Percentiles rank a stretch among this genome's conserved stretches.
Conservation (phyloP, 2,113 vertebrate species). For the Nematolebias whitei region DNA sequence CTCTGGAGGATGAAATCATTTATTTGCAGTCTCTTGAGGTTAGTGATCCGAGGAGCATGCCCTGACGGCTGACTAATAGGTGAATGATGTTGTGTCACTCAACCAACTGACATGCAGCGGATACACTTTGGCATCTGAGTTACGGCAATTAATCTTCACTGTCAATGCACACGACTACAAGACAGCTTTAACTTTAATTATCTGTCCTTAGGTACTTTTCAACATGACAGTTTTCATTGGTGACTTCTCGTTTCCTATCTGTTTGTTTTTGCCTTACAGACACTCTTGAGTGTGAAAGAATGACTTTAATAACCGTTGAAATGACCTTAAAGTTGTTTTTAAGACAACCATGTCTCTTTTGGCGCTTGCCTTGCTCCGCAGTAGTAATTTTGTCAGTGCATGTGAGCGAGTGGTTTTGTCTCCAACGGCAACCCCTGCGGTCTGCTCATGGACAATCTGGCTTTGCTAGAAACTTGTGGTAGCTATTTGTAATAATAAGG, state of each 20-base stretch:
- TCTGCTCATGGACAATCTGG: constrained; percentile 61
- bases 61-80: constrained; percentile 66
- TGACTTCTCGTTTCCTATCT: constrained; percentile 17
- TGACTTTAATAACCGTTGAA: constrained; percentile 39
- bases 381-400: constrained; percentile 45
- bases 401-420: constrained; percentile 19
- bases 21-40: constrained; percentile 54
- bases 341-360: constrained; percentile 50
- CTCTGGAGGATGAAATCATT: constrained; percentile 57
- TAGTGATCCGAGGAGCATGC: constrained; percentile 54
- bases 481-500: constrained; percentile 36
- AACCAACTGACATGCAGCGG: constrained; percentile 29
- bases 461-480: constrained; percentile 65
- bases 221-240: constrained; percentile 9
- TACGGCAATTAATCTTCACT: constrained; percentile 18
- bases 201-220: constrained; percentile 11
- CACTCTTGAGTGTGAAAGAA: constrained; percentile 25
- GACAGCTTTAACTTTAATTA: constrained; percentile 10
- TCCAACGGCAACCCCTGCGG: constrained; percentile 58
- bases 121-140: constrained; percentile 26
- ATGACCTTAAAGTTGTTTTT: constrained; percentile 46
- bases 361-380: constrained; percentile 23
- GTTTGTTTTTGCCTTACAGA: constrained; percentile 21
- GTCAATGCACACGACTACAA: constrained; percentile 14
- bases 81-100: constrained; percentile 54